These are phyloP conservation scores for Myotis davidii DNA, from an alignment of 2,113 vertebrate genomes.

Conservation along the genomic window DNA sequence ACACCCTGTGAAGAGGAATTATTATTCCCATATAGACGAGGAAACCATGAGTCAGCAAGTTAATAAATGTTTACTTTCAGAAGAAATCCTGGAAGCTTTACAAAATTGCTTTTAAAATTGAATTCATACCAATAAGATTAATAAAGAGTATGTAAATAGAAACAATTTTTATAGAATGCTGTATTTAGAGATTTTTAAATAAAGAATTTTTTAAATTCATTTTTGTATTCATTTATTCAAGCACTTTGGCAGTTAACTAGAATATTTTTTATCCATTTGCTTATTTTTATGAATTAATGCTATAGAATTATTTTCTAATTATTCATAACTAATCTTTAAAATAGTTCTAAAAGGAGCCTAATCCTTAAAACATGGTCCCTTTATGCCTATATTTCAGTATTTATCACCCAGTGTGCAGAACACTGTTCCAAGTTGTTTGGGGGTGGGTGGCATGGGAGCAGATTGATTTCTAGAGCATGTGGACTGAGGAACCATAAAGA, in stretches of 20 bases:
- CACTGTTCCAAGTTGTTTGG: background rate
- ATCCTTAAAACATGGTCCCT: slow-evolving; percentile 1
- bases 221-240: slow-evolving; percentile 46
- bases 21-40: background rate
- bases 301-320: slow-evolving; percentile 31
- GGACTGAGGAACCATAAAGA: background rate
- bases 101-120: background rate
- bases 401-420: background rate
- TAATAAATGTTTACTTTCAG: background rate
- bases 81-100: background rate
- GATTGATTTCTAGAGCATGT: background rate
- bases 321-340: slow-evolving; percentile 15
- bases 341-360: background rate
- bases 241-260: background rate
- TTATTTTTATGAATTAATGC: slow-evolving; percentile 8
- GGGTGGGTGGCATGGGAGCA: background rate
- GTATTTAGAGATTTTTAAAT: slow-evolving; percentile 41
- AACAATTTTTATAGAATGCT: background rate
- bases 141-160: background rate
- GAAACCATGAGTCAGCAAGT: background rate
- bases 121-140: background rate
- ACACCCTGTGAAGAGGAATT: background rate
- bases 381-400: background rate
- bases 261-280: background rate
- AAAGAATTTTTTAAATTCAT: slow-evolving; percentile 53